Conservation (phyloP, 2,113 vertebrate species). For the Lutjanus erythropterus region DNA sequence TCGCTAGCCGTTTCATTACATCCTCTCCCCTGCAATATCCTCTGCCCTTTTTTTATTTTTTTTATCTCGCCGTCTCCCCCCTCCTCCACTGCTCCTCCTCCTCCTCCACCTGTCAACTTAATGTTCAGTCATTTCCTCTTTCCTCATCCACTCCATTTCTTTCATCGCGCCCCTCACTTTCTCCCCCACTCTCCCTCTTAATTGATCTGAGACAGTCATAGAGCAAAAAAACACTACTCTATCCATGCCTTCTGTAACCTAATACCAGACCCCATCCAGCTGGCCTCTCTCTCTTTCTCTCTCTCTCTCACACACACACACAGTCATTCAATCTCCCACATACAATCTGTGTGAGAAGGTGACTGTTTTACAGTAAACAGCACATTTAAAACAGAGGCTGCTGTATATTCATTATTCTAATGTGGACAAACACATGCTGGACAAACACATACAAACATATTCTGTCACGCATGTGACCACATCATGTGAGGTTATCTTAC, state of each 20-base stretch:
- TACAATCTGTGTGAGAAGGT: constrained; percentile 61
- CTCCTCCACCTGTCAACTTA: constrained; percentile 69
- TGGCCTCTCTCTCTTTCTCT: constrained; percentile 68
- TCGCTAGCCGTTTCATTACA: constrained; percentile 63
- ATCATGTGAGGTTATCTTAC: constrained; percentile 1
- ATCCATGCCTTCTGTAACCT: constrained; percentile 77
- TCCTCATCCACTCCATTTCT: constrained; percentile 69
- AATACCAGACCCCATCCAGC: constrained; percentile 75
- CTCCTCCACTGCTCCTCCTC: constrained; percentile 50
- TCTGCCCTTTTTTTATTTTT: constrained; percentile 37
- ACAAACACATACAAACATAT: constrained; percentile 11
- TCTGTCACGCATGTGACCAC: not conserved
- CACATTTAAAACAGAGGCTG: constrained; percentile 41
- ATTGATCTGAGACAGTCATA: constrained; percentile 78
- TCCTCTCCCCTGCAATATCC: constrained; percentile 66
- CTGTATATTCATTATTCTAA: constrained; percentile 24
- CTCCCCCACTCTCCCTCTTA: constrained; percentile 66
- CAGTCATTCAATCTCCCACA: constrained; percentile 56
- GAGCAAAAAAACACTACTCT: constrained; percentile 71
- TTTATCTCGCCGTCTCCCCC: constrained; percentile 45
- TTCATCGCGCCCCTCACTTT: constrained; percentile 43
- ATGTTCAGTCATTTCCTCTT: constrained; percentile 78
- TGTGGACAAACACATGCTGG: constrained; percentile 42
- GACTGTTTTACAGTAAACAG: constrained; percentile 64
- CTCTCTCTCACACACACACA: constrained; percentile 54